Conservation (phyloP, 2,888 invertebrate genomes). For the Mylabris sibirica region DNA sequence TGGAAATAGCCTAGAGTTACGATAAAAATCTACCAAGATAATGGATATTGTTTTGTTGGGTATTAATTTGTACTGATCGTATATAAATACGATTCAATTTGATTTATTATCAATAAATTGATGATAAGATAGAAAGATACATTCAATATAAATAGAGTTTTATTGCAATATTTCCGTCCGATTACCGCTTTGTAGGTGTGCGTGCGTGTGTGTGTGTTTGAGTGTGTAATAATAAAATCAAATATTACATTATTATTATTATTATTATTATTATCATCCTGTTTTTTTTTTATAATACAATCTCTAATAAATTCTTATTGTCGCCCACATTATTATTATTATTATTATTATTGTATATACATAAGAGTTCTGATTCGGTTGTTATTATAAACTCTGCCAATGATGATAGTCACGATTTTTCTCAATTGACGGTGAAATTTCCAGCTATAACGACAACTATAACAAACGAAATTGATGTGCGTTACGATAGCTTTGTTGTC, state of each 20-base stretch:
- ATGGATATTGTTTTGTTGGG: background rate
- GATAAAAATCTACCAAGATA: background rate
- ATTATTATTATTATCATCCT: too few relatives aligned
- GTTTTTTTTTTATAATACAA: background rate
- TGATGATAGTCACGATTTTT: background rate
- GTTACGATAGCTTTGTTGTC: too few relatives aligned
- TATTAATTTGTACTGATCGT: background rate
- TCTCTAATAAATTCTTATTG: background rate
- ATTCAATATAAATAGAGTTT: conserved; percentile 5
- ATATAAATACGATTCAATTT: background rate
- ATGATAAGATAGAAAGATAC: background rate
- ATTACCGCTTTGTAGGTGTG: background rate
- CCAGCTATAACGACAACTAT: background rate
- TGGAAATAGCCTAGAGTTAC: background rate
- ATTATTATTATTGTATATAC: too few relatives aligned
- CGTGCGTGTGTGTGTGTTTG: background rate
- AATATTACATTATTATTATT: background rate
- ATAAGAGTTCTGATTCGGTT: background rate
- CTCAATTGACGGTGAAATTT: background rate
- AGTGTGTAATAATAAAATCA: background rate
- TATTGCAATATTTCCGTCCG: background rate
- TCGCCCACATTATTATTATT: background rate
- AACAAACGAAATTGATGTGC: background rate
- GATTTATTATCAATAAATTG: conserved; percentile 11
- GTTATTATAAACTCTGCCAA: background rate